Conservation (phyloP, 1,140 invertebrate genomes). For the Calliopsis andreniformis region DNA sequence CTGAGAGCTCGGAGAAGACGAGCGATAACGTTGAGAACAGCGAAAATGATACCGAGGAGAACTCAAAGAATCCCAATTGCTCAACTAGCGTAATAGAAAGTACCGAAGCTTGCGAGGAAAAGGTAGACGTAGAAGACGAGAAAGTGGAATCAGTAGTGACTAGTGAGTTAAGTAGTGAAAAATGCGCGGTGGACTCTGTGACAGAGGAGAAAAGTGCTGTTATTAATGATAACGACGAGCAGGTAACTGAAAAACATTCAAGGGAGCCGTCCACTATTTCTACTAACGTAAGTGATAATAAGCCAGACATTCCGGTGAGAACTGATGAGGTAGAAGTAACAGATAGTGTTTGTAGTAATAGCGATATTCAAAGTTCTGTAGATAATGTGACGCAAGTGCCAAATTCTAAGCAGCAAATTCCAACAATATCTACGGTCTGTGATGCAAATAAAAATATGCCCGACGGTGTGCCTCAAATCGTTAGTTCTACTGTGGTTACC, state of each 20-base stretch:
- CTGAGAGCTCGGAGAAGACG: conserved; percentile 18
- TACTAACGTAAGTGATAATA: conserved; percentile 82
- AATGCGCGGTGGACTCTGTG: conserved; percentile 61
- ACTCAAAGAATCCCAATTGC: conserved; percentile 73
- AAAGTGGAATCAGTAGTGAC: conserved; percentile 63
- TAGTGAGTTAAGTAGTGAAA: conserved; percentile 69
- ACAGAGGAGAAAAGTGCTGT: conserved; percentile 75
- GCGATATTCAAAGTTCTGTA: conserved; percentile 79
- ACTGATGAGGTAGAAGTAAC: conserved; percentile 76
- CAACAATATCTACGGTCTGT: conserved; percentile 88
- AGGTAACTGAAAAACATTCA: conserved; percentile 75
- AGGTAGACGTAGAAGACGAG: conserved; percentile 62
- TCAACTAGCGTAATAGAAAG: conserved; percentile 78
- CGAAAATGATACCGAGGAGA: conserved; percentile 54
- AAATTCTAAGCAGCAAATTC: conserved; percentile 85
- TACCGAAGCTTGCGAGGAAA: conserved; percentile 49
- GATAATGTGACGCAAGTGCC: conserved; percentile 82
- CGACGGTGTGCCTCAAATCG: conserved; percentile 80
- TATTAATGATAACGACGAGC: conserved; percentile 75
- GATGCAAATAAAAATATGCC: conserved; percentile 83
- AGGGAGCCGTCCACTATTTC: conserved; percentile 84
- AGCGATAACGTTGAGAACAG: conserved; percentile 28
- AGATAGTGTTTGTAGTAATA: conserved; percentile 80
- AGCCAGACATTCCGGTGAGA: conserved; percentile 73
- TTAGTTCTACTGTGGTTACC: conserved; percentile 76